A percentile compares a stretch with the other conserved stretches of the same genome.
Conservation (phyloP, 2,888 invertebrate genomes). For the Tethea ocularis region DNA sequence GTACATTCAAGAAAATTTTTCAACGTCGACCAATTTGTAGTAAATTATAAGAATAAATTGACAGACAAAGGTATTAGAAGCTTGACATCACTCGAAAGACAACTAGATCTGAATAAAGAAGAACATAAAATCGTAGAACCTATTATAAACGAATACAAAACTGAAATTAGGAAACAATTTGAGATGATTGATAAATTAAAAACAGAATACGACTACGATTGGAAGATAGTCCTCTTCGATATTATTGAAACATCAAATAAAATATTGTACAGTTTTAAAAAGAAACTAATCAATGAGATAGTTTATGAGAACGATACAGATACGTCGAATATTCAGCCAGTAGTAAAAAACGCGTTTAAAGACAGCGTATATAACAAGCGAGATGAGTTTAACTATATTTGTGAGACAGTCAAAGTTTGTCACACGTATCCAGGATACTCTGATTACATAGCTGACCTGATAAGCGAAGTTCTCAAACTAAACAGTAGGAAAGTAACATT, state of each 20-base stretch:
- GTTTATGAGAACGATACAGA: slow-evolving; percentile 12
- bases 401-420: slow-evolving; percentile 38
- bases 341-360: slow-evolving; percentile 16
- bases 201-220: slow-evolving; percentile 18
- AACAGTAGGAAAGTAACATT: slow-evolving; percentile 30
- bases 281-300: slow-evolving; percentile 27
- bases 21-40: not conserved
- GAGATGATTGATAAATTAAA: slow-evolving; percentile 4
- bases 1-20: not conserved
- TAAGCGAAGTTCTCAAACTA: slow-evolving; percentile 39
- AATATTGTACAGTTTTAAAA: slow-evolving; percentile 26
- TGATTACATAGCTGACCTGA: slow-evolving; percentile 42
- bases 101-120: not conserved
- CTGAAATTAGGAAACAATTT: not conserved
- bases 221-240: slow-evolving; percentile 37
- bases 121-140: too few relatives aligned
- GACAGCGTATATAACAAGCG: slow-evolving; percentile 30
- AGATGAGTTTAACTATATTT: slow-evolving; percentile 40
- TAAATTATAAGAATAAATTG: not conserved
- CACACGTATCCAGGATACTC: slow-evolving; percentile 45
- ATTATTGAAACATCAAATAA: slow-evolving; percentile 34
- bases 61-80: not conserved
- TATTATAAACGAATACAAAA: not conserved
- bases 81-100: not conserved
- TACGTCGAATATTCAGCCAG: slow-evolving; percentile 13